Percentiles rank a stretch among this genome's conserved stretches.
Conservation (phyloP, 2,888 invertebrate genomes). For the Lydus trimaculatus region DNA sequence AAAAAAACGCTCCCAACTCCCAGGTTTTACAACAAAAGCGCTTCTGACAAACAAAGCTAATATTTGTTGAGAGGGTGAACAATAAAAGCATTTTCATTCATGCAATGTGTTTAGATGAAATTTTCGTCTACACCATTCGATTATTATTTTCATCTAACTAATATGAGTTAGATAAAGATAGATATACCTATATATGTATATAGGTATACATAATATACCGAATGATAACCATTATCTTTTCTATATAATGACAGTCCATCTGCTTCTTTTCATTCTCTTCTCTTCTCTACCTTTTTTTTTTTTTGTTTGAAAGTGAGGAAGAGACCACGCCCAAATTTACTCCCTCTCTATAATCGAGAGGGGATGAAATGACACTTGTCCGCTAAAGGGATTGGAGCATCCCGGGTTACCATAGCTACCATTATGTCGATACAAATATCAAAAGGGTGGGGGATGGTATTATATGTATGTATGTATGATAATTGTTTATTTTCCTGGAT, state of each 20-base stretch:
- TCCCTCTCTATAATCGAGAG: conserved; percentile 33
- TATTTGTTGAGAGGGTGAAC: conserved; percentile 58
- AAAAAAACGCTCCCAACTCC: background rate
- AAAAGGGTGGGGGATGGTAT: conserved; percentile 28
- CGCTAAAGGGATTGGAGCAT: conserved; percentile 44
- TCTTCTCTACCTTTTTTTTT: background rate
- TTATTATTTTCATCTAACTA: conserved; percentile 1
- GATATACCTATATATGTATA: conserved; percentile 16
- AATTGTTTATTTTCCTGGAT: conserved; percentile 17
- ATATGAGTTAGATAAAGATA: conserved; percentile 22
- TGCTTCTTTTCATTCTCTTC: conserved; percentile 43
- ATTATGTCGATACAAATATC: conserved; percentile 9
- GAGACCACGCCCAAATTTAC: conserved; percentile 41
- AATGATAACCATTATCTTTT: conserved; percentile 24
- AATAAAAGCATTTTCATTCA: conserved; percentile 58
- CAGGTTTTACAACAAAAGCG: conserved; percentile 29
- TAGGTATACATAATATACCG: conserved; percentile 14
- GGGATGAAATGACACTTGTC: conserved; percentile 36
- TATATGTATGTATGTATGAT: conserved; percentile 20
- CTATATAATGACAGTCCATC: conserved; percentile 42
- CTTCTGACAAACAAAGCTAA: conserved; percentile 57
- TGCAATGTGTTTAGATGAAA: conserved; percentile 24
- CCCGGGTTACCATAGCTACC: conserved; percentile 46
- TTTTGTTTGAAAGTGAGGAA: background rate
- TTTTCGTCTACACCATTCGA: conserved; percentile 2